Evolutionary conservation across 2,888 invertebrate species (phyloP).

Genomic region (Alloscopus bannaensis): DNA sequence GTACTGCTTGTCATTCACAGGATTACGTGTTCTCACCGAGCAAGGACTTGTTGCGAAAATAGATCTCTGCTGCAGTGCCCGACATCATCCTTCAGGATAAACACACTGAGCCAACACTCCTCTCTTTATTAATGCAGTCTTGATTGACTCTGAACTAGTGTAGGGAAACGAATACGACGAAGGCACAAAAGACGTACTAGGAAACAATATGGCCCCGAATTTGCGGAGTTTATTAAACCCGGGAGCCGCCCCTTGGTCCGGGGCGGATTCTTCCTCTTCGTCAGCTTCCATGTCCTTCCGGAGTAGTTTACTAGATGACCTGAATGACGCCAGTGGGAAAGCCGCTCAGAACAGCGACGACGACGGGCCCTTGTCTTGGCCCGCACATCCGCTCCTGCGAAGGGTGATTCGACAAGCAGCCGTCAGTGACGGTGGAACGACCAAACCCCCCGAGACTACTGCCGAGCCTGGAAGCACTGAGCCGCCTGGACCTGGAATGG

Average conservation of each 20-base stretch:
- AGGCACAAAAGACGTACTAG: constrained; percentile 41
- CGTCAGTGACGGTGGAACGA: constrained; percentile 51
- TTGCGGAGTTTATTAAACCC: constrained; percentile 42
- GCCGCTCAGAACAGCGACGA: constrained; percentile 38
- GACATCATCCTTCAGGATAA: neutral
- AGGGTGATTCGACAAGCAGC: constrained; percentile 38
- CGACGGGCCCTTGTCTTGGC: constrained; percentile 16
- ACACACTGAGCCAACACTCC: neutral
- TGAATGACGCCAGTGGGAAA: constrained; percentile 33
- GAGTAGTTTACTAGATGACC: constrained; percentile 57
- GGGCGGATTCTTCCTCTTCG: neutral
- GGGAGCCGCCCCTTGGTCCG: constrained; percentile 23
- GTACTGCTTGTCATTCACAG: neutral
- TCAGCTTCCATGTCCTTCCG: constrained; percentile 62
- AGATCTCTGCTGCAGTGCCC: neutral
- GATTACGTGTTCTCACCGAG: neutral
- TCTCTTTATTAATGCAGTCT: too few species aligned
- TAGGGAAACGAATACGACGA: too few species aligned
- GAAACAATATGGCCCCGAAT: constrained; percentile 38
- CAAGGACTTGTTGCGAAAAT: neutral
- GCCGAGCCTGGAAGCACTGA: constrained; percentile 57
- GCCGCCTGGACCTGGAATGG: constrained; percentile 66
- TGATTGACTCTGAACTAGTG: constrained; percentile 36
- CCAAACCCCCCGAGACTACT: constrained; percentile 59
- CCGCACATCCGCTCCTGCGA: constrained; percentile 45